Conservation (phyloP, 1,140 invertebrate species). For the Idris sp. region DNA sequence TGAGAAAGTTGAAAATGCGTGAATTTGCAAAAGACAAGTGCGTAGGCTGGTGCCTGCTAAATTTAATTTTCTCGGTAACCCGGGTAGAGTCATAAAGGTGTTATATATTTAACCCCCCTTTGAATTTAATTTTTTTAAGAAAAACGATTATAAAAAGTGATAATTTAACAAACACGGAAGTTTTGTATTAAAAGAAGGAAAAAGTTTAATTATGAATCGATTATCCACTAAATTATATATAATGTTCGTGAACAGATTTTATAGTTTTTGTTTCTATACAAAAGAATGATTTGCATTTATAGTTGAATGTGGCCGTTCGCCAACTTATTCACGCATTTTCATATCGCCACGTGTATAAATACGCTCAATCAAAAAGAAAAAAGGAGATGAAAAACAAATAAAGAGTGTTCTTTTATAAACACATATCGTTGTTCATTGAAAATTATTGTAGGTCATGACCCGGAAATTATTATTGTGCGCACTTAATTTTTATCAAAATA, state of each 20-base stretch:
- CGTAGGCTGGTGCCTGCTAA: conserved; percentile 35
- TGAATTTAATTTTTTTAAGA: too few species aligned
- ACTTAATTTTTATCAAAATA: too few species aligned
- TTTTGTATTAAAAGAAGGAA: too few species aligned
- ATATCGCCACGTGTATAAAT: conserved; percentile 35
- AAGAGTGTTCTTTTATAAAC: neutral
- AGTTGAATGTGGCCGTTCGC: conserved; percentile 19
- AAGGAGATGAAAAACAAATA: conserved; percentile 12
- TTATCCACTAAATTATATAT: too few species aligned
- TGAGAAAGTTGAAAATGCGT: conserved; percentile 5
- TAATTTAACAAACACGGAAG: neutral
- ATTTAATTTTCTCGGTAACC: conserved; percentile 44
- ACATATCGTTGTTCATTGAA: neutral
- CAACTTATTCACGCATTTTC: conserved; percentile 22
- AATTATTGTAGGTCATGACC: conserved; percentile 23
- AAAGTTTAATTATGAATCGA: too few species aligned
- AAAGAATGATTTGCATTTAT: conserved; percentile 2
- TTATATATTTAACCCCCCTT: conserved; percentile 26
- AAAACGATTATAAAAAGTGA: conserved; percentile 18
- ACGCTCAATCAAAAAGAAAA: conserved; percentile 7
- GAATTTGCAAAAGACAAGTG: conserved; percentile 11
- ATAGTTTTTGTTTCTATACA: conserved; percentile 3
- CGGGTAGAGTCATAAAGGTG: conserved; percentile 36
- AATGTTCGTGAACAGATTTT: neutral
- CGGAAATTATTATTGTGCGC: too few species aligned